Evolutionary conservation across 2,113 vertebrate genomes (phyloP).

Genomic region (Alces alces): DNA sequence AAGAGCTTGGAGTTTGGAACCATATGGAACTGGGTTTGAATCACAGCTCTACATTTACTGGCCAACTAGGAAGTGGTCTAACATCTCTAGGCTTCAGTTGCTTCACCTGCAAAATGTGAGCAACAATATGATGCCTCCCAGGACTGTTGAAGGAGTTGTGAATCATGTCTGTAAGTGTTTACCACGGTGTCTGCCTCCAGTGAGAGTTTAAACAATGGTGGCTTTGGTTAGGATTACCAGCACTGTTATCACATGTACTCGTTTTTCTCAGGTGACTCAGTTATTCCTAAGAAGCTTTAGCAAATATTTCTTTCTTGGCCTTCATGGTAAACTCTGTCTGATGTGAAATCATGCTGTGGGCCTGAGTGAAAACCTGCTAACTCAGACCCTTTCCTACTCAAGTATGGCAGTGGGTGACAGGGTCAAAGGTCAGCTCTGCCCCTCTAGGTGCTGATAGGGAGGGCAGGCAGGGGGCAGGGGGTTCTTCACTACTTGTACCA

Average conservation of each 20-base stretch:
- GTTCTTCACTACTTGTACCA: not conserved
- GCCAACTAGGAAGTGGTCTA: not conserved
- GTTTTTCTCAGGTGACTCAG: not conserved
- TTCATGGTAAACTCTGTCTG: not conserved
- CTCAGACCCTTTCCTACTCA: not conserved
- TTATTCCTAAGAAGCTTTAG: not conserved
- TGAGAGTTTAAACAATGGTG: not conserved
- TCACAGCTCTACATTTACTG: not conserved
- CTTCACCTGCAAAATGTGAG: not conserved
- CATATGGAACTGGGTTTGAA: not conserved
- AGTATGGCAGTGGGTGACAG: not conserved
- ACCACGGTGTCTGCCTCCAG: not conserved
- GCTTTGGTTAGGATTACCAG: not conserved
- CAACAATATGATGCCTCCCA: not conserved
- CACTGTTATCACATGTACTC: not conserved
- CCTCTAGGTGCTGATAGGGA: not conserved
- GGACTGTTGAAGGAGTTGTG: not conserved
- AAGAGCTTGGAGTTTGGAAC: not conserved
- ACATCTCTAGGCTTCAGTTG: not conserved
- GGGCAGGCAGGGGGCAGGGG: not conserved
- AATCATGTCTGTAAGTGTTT: not conserved
- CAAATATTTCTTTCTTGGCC: not conserved
- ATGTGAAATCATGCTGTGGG: not conserved
- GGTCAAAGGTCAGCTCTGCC: not conserved
- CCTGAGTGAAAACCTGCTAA: not conserved